These are phyloP conservation scores for Drosophila melanosoma DNA, from an alignment of 2,888 invertebrate species.

Conservation along the genomic window DNA sequence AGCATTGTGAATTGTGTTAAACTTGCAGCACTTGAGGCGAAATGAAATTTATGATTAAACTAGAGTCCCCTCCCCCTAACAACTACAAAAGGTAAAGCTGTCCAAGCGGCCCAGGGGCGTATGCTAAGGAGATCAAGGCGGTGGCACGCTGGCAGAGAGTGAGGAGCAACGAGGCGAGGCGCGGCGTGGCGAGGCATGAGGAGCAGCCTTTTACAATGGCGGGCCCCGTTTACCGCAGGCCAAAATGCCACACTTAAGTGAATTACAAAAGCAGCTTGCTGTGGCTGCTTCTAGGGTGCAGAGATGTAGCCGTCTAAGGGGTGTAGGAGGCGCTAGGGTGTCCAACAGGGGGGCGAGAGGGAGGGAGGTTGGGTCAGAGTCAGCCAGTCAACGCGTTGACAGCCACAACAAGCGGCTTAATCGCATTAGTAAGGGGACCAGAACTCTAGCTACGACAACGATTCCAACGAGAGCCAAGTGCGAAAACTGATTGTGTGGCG, in stretches of 20 bases:
- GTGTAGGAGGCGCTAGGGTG: background rate
- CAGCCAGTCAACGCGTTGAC: slow-evolving; percentile 81
- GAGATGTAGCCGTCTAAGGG: slow-evolving; percentile 1
- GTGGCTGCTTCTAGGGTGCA: slow-evolving; percentile 6
- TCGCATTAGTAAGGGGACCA: slow-evolving; percentile 75
- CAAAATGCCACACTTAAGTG: slow-evolving; percentile 82
- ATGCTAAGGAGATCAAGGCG: slow-evolving; percentile 70
- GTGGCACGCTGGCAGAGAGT: background rate
- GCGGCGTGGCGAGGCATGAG: background rate
- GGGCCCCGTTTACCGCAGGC: slow-evolving; percentile 73
- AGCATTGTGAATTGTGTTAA: slow-evolving; percentile 30
- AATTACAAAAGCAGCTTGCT: slow-evolving; percentile 78
- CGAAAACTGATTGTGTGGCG: slow-evolving; percentile 78
- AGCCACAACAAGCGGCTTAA: slow-evolving; percentile 83
- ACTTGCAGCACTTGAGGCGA: slow-evolving; percentile 50
- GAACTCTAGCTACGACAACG: slow-evolving; percentile 17
- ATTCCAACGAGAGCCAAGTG: slow-evolving; percentile 59
- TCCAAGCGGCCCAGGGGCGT: slow-evolving; percentile 46
- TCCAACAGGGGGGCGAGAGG: background rate
- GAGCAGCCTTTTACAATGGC: slow-evolving; percentile 57
- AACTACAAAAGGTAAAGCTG: slow-evolving; percentile 66
- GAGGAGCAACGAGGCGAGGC: background rate
- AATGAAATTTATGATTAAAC: slow-evolving; percentile 78
- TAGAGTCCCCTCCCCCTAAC: slow-evolving; percentile 37
- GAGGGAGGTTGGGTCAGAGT: slow-evolving; percentile 32